A percentile compares a stretch with the other conserved stretches of the same genome.
Evolutionary conservation across 2,797 vertebrate genomes (phyloP).

Genomic region (Aeoliscus strigatus): DNA sequence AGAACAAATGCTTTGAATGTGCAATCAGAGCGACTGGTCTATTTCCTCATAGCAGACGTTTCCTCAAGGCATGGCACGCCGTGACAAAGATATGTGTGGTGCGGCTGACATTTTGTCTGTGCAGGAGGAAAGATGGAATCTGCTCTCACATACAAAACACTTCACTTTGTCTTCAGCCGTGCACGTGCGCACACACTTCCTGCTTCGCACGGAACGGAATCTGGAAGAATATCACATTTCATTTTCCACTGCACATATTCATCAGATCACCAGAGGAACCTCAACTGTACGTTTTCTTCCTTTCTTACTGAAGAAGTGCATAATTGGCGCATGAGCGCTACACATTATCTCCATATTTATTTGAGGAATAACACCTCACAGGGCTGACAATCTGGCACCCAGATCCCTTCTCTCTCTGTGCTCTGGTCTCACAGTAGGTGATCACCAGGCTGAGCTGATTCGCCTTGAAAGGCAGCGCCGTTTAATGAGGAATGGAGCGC

Average conservation of each 20-base stretch:
- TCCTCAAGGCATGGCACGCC: conserved; percentile 2
- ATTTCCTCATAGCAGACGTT: no score
- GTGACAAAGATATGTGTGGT: background rate
- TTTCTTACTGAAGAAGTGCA: conserved; percentile 52
- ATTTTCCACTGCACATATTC: conserved; percentile 5
- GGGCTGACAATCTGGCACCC: conserved; percentile 62
- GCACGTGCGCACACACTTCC: conserved; percentile 7
- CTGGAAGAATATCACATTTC: no score
- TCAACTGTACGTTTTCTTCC: conserved; percentile 8
- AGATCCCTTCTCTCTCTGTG: conserved; percentile 42
- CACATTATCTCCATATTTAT: conserved; percentile 74
- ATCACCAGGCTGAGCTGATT: conserved; percentile 70
- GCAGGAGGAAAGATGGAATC: conserved; percentile 1
- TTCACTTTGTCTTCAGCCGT: conserved; percentile 1
- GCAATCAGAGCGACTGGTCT: no score
- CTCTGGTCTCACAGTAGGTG: conserved; percentile 61
- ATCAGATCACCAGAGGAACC: conserved; percentile 10
- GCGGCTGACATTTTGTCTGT: background rate
- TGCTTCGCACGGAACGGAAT: no score
- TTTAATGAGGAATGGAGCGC: conserved; percentile 65
- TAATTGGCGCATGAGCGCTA: conserved; percentile 64
- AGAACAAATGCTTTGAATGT: no score
- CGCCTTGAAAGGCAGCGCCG: conserved; percentile 63
- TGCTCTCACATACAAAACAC: conserved; percentile 10
- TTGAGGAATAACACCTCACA: conserved; percentile 71